Evolutionary conservation across 1,140 invertebrate genomes (phyloP), one percentile per base, ranked within the genome.

Genomic region (Ceratina japonica): DNA sequence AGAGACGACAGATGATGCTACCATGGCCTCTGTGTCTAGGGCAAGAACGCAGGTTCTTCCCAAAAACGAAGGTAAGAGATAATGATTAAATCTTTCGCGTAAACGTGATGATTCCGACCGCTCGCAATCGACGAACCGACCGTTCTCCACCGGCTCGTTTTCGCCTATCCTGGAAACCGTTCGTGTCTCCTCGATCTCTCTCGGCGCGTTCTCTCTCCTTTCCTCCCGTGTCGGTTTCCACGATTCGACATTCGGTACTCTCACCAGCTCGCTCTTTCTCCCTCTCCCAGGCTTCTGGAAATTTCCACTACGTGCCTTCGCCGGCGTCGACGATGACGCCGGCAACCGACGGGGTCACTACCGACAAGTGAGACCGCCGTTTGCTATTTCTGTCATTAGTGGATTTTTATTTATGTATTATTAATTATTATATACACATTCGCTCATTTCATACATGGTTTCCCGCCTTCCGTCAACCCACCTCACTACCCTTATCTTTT

Each of bases 11-110:
- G 75, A 92, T 92, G 79, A 91, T 92, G 90, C 91, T 92, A 68
- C 91, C 91, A 89, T 92, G 91, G 91, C 91, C 91, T 27, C 77
- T 92, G 58, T 92, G 90, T 73, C 80, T 92, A 71, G 79, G 37
- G 37, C 5, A 44, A 71, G 79, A 31, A 31, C 27, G 27, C 27
- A 31, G 90, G 80, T 80, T 87, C 70, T 87, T 91, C 75, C 72
- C 87, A 68, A 91, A 88, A 79, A 66, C 86, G 56, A 91, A 90
- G 90, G 91, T 92, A 90, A 91, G 90, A 83, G 24, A 49, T 65
- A 56, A 51, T 22, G 71, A 3, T 44, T 8, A 7, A 44, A 64
- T 72, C 58, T 73, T 66, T 58, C 69, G 70, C 80, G 62, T 66
- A 79, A 84, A 37, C 20, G 56, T 1, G n/a, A 44, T 44, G 37